Conservation (phyloP, 2,113 vertebrate species). For the Gymnorhina tibicen region DNA sequence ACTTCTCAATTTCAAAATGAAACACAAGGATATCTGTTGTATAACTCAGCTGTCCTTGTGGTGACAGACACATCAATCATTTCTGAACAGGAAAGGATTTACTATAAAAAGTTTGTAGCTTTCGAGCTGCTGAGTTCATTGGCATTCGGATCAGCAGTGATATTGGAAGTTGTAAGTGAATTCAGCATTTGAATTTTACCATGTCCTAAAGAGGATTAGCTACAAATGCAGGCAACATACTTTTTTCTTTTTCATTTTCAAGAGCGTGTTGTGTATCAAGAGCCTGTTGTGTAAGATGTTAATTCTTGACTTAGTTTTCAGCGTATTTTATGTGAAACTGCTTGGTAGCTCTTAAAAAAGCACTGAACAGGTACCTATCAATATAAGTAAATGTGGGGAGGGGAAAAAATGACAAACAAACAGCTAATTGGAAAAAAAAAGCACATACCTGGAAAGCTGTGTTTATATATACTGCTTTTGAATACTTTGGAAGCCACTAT, state of each 20-base stretch:
- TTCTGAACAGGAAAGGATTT: slow-evolving; percentile 77
- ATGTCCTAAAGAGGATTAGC: slow-evolving; percentile 87
- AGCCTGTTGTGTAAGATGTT: slow-evolving; percentile 62
- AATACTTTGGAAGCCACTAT: background rate
- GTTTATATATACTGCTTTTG: background rate
- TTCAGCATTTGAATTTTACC: slow-evolving; percentile 75
- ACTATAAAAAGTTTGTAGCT: slow-evolving; percentile 73
- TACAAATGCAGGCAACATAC: slow-evolving; percentile 73
- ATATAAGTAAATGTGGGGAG: background rate
- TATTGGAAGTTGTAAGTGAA: slow-evolving; percentile 78
- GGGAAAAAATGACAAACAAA: background rate
- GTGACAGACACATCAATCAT: slow-evolving; percentile 73
- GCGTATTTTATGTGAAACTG: slow-evolving; percentile 3
- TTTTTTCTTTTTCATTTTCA: slow-evolving; percentile 69
- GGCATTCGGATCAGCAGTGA: slow-evolving; percentile 70
- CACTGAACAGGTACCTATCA: background rate
- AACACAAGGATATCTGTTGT: slow-evolving; percentile 61
- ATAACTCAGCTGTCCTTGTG: slow-evolving; percentile 70
- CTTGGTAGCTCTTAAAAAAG: background rate
- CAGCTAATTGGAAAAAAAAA: background rate
- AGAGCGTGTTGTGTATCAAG: slow-evolving; percentile 53
- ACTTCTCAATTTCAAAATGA: slow-evolving; percentile 80
- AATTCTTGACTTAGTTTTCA: slow-evolving; percentile 59
- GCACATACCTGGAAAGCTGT: background rate
- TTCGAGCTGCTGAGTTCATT: slow-evolving; percentile 75